These are phyloP conservation scores for Plusia festucae DNA, from an alignment of 2,888 invertebrate genomes.

Conservation along the genomic window DNA sequence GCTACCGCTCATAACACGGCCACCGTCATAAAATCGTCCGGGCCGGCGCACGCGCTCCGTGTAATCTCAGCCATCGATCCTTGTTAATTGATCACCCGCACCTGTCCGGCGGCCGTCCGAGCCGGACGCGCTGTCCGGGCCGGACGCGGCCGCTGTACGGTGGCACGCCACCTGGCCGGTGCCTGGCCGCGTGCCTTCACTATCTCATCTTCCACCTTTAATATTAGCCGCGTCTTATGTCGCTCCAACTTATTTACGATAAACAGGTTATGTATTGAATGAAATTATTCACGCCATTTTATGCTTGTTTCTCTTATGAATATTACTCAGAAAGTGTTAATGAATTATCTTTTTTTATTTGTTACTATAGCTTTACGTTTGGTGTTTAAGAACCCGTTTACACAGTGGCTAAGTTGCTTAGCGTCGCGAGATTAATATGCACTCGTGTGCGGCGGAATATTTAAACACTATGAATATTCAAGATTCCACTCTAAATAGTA, in stretches of 20 bases:
- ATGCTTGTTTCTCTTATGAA: constrained; percentile 16
- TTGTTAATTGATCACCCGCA: constrained; percentile 84
- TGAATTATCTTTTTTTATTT: constrained; percentile 2
- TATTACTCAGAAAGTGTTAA: constrained; percentile 19
- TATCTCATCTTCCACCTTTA: constrained; percentile 62
- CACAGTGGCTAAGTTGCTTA: constrained; percentile 6
- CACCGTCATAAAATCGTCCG: constrained; percentile 28
- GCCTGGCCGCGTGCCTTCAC: constrained; percentile 55
- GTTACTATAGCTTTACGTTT: background rate
- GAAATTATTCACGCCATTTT: constrained; percentile 36
- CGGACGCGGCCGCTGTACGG: constrained; percentile 44
- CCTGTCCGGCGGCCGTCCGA: constrained; percentile 68
- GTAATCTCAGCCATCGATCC: constrained; percentile 80
- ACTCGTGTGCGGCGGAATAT: background rate
- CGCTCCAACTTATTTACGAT: constrained; percentile 34
- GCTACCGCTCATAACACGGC: constrained; percentile 19
- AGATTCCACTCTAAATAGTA: background rate
- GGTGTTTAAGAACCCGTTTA: constrained; percentile 5
- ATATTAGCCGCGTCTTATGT: constrained; percentile 57
- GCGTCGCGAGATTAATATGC: background rate
- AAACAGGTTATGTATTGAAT: constrained; percentile 48
- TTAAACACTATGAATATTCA: background rate
- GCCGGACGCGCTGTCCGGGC: constrained; percentile 37
- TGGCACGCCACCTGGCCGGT: constrained; percentile 59
- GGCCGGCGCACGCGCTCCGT: constrained; percentile 72